Conservation (phyloP, 2,797 vertebrate species). For the Trematomus bernacchii region DNA sequence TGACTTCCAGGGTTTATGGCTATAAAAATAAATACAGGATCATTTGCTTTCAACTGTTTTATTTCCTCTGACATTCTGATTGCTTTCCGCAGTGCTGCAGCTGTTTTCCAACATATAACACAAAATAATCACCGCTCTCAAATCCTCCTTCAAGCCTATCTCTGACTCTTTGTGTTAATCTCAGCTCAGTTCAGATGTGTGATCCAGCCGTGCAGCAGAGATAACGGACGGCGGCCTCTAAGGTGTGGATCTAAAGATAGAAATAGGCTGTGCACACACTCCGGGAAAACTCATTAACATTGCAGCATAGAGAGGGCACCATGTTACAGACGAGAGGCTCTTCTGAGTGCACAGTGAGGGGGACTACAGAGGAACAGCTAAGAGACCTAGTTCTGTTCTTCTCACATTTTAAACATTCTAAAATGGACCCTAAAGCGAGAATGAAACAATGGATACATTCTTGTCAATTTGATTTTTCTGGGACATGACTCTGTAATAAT, state of each 20-base stretch:
- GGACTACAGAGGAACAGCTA: slow-evolving; percentile 9
- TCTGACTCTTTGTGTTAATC: slow-evolving; percentile 21
- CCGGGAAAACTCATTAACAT: slow-evolving; percentile 59
- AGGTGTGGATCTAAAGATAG: slow-evolving; percentile 63
- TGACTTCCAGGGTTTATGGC: too few species aligned
- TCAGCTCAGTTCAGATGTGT: slow-evolving; percentile 18
- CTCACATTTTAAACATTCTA: neutral
- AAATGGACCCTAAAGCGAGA: neutral
- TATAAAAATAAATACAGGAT: too few species aligned
- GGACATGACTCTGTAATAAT: too few species aligned
- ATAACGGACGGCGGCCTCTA: slow-evolving; percentile 35
- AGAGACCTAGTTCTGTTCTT: neutral
- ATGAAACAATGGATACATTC: neutral
- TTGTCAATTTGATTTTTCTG: neutral
- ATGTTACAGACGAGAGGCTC: slow-evolving; percentile 10
- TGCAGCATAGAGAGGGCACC: slow-evolving; percentile 33
- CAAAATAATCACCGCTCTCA: neutral
- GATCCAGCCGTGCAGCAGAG: slow-evolving; percentile 26
- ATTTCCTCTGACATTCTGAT: neutral
- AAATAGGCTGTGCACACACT: slow-evolving; percentile 47
- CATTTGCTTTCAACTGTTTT: neutral
- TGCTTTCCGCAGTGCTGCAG: neutral
- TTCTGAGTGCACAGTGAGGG: neutral
- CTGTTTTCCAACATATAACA: neutral
- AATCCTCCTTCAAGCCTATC: slow-evolving; percentile 18